Evolutionary conservation across 2,888 invertebrate species (phyloP).

Genomic region (Diploptera punctata): DNA sequence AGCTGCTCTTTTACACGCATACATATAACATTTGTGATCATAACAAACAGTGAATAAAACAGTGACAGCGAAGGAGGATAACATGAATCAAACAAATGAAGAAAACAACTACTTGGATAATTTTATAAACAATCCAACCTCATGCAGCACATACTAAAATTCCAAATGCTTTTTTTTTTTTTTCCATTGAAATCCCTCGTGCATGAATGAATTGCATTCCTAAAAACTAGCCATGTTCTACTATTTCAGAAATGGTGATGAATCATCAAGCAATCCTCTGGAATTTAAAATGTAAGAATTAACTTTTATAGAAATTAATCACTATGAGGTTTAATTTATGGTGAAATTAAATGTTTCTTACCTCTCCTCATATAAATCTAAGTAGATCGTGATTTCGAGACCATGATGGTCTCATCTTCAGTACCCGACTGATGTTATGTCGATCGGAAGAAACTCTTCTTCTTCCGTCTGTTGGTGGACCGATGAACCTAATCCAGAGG

Average conservation of each 20-base stretch:
- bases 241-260: background rate
- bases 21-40: too few species aligned
- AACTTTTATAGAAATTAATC: background rate
- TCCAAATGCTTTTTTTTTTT: background rate
- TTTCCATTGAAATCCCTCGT: background rate
- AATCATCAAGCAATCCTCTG: conserved; percentile 13
- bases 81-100: background rate
- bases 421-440: too few species aligned
- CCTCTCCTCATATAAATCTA: too few species aligned
- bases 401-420: too few species aligned
- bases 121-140: background rate
- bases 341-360: too few species aligned
- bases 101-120: background rate
- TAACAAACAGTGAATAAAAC: background rate
- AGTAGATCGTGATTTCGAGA: too few species aligned
- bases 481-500: too few species aligned
- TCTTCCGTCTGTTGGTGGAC: too few species aligned
- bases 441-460: too few species aligned
- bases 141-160: conserved; percentile 11
- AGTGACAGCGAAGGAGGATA: background rate
- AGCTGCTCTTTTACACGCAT: background rate
- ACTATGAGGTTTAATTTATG: too few species aligned
- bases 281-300: background rate
- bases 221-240: background rate
- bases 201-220: conserved; percentile 1